Evolutionary conservation across 1,140 invertebrate genomes (phyloP).

Genomic region (Thalassaphorura encarpata): DNA sequence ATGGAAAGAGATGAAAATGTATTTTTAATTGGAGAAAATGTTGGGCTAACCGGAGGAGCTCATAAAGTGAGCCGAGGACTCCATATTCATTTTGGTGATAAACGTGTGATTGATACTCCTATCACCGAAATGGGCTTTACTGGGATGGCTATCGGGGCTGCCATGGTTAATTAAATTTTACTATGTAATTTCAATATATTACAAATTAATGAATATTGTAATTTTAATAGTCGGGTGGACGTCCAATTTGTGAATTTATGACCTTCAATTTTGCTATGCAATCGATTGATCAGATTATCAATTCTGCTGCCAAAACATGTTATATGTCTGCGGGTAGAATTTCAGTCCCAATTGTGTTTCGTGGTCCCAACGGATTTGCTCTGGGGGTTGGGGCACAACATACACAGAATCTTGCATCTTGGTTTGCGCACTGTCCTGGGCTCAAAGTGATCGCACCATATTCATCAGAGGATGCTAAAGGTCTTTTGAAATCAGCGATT

Average conservation of each 20-base stretch:
- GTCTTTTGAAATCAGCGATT: no score
- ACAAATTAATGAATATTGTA: background rate
- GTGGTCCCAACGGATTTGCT: no score
- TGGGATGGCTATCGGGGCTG: conserved; percentile 92
- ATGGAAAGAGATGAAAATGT: conserved; percentile 89
- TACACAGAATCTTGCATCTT: no score
- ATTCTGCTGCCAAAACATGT: conserved; percentile 96
- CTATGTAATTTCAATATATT: background rate
- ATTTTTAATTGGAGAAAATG: conserved; percentile 83
- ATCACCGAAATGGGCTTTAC: conserved; percentile 97
- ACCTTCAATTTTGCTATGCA: conserved; percentile 99
- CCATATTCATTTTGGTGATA: conserved; percentile 97
- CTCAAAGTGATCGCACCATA: no score
- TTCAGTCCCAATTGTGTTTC: no score
- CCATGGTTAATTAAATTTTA: conserved; percentile 52
- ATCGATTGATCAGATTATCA: conserved; percentile 97
- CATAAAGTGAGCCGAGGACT: conserved; percentile 56
- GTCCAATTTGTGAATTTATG: conserved; percentile 98
- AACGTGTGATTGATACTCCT: conserved; percentile 95
- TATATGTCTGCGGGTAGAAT: conserved; percentile 96
- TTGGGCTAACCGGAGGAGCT: conserved; percentile 22
- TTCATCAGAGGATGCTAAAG: no score
- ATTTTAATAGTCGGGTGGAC: conserved; percentile 56
- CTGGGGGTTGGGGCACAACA: no score
- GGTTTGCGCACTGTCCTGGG: no score